phyloP scores from a whole-genome alignment of 1,140 invertebrate genomes.

The Rhopalosiphum padi region DNA sequence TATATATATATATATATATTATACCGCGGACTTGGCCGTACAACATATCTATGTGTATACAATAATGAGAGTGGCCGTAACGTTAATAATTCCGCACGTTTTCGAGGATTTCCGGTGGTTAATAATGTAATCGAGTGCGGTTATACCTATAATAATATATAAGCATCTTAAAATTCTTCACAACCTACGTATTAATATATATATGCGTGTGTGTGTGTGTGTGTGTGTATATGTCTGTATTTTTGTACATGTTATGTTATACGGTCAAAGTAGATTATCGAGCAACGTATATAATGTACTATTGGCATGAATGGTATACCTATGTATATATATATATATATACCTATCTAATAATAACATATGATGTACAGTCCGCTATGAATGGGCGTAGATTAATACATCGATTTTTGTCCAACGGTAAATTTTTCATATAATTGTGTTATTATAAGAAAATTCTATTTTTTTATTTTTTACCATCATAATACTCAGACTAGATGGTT shows the following conservation, averaged over 20 bases:
- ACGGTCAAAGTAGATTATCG: background rate
- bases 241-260: background rate
- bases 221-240: too few species aligned
- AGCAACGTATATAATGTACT: background rate
- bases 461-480: background rate
- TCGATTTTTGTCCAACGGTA: background rate
- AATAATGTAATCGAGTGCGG: background rate
- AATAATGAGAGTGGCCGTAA: background rate
- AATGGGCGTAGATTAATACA: background rate
- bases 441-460: background rate
- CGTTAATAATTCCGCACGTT: background rate
- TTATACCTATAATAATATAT: background rate
- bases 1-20: background rate
- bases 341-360: background rate
- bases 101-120: constrained; percentile 21
- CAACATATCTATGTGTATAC: background rate
- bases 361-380: background rate
- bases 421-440: background rate
- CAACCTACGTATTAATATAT: background rate
- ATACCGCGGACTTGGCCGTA: background rate
- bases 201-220: too few species aligned
- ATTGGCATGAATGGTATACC: background rate
- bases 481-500: background rate
- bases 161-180: constrained; percentile 19
- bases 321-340: background rate